phyloP scores from a whole-genome alignment of 2,888 invertebrate genomes.

The Lypha dubia region DNA sequence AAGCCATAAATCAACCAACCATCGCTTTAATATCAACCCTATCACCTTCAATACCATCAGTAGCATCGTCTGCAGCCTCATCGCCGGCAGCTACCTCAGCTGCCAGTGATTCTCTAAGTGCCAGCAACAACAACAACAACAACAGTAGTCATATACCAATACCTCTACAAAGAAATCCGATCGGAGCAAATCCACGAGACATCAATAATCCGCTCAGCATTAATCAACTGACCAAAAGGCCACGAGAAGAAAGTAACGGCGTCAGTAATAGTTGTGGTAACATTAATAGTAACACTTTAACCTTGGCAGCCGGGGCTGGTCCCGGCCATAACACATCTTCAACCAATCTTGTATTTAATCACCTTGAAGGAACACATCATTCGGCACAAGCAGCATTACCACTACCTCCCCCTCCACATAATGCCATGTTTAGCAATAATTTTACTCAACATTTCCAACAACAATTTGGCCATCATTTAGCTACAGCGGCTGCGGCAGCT shows the following conservation, averaged over 20 bases:
- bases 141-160: constrained; percentile 53
- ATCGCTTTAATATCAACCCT: constrained; percentile 36
- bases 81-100: constrained; percentile 67
- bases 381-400: constrained; percentile 58
- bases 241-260: constrained; percentile 78
- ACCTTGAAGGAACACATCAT: constrained; percentile 43
- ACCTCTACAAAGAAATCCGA: constrained; percentile 87
- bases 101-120: constrained; percentile 77
- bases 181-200: constrained; percentile 95
- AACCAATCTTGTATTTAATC: constrained; percentile 60
- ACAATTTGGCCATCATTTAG: constrained; percentile 79
- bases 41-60: constrained; percentile 63
- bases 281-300: constrained; percentile 72
- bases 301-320: constrained; percentile 2
- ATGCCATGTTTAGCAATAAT: constrained; percentile 76
- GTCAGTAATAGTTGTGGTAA: constrained; percentile 71
- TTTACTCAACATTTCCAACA: constrained; percentile 81
- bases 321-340: constrained; percentile 43
- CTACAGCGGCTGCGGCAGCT: constrained; percentile 73
- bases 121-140: constrained; percentile 59
- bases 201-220: constrained; percentile 96
- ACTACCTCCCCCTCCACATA: constrained; percentile 72
- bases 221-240: constrained; percentile 91
- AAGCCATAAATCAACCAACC: constrained; percentile 36
- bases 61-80: constrained; percentile 77